Conservation (phyloP, 2,113 vertebrate genomes). For the Paramormyrops kingsleyae region DNA sequence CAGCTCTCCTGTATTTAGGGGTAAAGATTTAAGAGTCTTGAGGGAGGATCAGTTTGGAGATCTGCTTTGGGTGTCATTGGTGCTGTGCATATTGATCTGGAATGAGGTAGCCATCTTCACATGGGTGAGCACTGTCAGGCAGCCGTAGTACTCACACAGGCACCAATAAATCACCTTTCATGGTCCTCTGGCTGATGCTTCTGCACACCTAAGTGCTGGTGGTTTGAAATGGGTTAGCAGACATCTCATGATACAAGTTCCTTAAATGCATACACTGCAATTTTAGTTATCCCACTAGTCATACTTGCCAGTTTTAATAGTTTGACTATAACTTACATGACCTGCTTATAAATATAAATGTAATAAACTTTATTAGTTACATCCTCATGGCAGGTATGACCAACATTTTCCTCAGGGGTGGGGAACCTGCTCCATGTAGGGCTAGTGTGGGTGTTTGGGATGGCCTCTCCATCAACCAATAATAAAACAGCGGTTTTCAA, state of each 20-base stretch:
- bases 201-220: conserved; percentile 27
- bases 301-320: neutral
- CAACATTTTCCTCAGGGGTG: no score
- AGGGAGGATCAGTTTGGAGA: neutral
- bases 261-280: neutral
- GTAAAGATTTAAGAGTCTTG: neutral
- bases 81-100: conserved; percentile 34
- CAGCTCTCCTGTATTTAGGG: conserved; percentile 29
- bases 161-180: conserved; percentile 34
- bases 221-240: conserved; percentile 24
- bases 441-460: no score
- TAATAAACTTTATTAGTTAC: neutral
- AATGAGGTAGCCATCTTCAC: conserved; percentile 29
- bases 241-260: conserved; percentile 11
- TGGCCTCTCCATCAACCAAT: no score
- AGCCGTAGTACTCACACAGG: conserved; percentile 34
- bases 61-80: conserved; percentile 29
- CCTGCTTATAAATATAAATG: neutral
- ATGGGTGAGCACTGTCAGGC: conserved; percentile 24
- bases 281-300: conserved; percentile 25
- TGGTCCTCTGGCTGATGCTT: conserved; percentile 22
- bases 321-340: neutral
- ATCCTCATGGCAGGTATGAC: no score
- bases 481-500: no score
- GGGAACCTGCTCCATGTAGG: no score